Base-by-base conservation (phyloP, 2,797 vertebrate genomes). In the Smutsia temminckii region DNA sequence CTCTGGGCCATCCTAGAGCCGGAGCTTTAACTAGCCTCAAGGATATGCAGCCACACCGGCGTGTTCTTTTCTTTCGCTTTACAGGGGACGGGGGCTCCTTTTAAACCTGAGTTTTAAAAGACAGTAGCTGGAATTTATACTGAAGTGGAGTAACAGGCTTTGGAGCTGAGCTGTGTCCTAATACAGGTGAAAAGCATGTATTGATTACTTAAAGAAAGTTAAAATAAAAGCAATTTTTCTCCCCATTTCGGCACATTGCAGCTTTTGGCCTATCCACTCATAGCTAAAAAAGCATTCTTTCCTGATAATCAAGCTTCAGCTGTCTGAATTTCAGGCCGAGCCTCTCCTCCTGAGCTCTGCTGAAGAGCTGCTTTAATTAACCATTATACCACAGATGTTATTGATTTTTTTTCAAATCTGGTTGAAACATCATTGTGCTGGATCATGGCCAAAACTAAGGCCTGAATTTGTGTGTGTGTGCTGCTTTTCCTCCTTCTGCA, bases 351-450 rank as follows among this genome's bases (percentile, higher is more conserved):
- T 99, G 99, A 99, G 99, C 99, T 99, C 98, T 98, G 96, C 99
- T 99, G 99, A 99, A 99, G 99, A 99, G 99, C 99, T 99, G 99
- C 99, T 99, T 99, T 99, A 99, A 99, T 99, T 99, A 99, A 99
- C 99, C 99, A 99, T 99, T 99, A 99, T 99, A 99, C 99, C 99
- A 99, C 99, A 99, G 99, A 99, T 99, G 99, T 99, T 99, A 99
- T 99, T 99, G 99, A 99, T 99, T 99, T 99, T 99, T 98, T 98
- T 97, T 99, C 98, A 98, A 98, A 99, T 99, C 99, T 99, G 98
- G 98, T 98, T 98, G 98, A 98, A 98, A 99, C 99, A 99, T 99
- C 98, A 99, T 99, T 99, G 98, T 99, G 98, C 98, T 99, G 99
- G 99, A 99, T 99, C 97, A 78, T 98, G 98, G 99, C 99, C 99